Conservation (phyloP, 1,140 invertebrate genomes). For the Drosophila mayri region DNA sequence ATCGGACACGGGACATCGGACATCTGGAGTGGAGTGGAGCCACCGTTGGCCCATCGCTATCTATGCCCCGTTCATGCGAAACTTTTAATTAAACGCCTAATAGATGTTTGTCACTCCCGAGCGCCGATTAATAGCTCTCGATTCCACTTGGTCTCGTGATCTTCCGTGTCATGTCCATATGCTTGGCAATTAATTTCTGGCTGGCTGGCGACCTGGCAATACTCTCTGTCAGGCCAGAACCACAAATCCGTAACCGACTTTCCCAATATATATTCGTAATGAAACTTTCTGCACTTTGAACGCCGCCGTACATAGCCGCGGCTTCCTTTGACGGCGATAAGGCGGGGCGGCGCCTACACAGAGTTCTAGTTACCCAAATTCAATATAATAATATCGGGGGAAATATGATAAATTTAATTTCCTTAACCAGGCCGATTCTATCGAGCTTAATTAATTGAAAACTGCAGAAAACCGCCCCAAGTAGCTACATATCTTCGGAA, state of each 20-base stretch:
- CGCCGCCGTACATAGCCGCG: constrained; percentile 8
- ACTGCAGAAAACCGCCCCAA: constrained; percentile 40
- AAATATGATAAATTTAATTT: constrained; percentile 72
- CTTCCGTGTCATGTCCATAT: constrained; percentile 71
- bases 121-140: constrained; percentile 70
- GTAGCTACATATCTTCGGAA: constrained; percentile 3
- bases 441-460: constrained; percentile 72
- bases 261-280: constrained; percentile 5
- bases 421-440: constrained; percentile 52
- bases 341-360: constrained; percentile 56
- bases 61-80: constrained; percentile 60
- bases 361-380: constrained; percentile 25
- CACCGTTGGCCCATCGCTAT: constrained; percentile 46
- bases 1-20: constrained; percentile 43
- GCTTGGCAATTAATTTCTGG: constrained; percentile 66
- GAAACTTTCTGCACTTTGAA: constrained; percentile 73
- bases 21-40: constrained; percentile 46
- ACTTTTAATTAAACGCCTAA: constrained; percentile 82
- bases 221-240: constrained; percentile 12
- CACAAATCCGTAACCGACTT: constrained; percentile 26
- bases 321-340: constrained; percentile 65
- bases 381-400: constrained; percentile 26
- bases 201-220: not conserved
- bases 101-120: constrained; percentile 77
- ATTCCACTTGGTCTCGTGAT: constrained; percentile 64